These are phyloP conservation scores for Brachionus plicatilis DNA, from an alignment of 1,140 invertebrate genomes.

Conservation along the genomic window DNA sequence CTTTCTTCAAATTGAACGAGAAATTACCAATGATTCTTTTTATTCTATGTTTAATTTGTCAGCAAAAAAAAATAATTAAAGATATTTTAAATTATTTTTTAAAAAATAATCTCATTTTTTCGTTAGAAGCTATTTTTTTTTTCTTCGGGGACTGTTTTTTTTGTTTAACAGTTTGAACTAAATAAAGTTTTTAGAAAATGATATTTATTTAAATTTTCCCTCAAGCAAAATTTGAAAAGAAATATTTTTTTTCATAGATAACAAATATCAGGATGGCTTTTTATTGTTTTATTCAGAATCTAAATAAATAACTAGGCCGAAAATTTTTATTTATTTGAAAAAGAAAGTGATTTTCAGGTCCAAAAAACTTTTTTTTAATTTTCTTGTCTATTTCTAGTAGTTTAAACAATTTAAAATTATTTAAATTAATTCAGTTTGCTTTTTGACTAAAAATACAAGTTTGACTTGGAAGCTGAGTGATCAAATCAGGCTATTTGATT, in stretches of 20 bases:
- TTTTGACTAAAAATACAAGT: too few species aligned
- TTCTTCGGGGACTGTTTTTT: neutral
- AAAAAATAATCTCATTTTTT: neutral
- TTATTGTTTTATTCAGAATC: neutral
- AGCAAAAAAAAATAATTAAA: neutral
- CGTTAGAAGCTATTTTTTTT: neutral
- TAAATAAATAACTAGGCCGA: too few species aligned
- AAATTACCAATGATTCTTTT: conserved; percentile 25
- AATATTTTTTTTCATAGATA: neutral
- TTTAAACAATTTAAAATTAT: too few species aligned
- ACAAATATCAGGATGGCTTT: neutral
- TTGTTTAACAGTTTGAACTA: neutral
- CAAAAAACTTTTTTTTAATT: too few species aligned
- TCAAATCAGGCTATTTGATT: too few species aligned
- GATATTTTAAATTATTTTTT: neutral
- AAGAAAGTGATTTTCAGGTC: too few species aligned
- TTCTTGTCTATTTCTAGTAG: too few species aligned
- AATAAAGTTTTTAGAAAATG: neutral
- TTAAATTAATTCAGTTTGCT: too few species aligned
- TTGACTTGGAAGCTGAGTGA: too few species aligned
- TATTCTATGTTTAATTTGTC: conserved; percentile 40
- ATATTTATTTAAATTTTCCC: neutral
- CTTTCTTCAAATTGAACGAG: conserved; percentile 33
- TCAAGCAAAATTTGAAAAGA: neutral
- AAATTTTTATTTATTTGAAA: too few species aligned